phyloP scores from a whole-genome alignment of 2,888 invertebrate genomes.

The Drosophila sordidula region DNA sequence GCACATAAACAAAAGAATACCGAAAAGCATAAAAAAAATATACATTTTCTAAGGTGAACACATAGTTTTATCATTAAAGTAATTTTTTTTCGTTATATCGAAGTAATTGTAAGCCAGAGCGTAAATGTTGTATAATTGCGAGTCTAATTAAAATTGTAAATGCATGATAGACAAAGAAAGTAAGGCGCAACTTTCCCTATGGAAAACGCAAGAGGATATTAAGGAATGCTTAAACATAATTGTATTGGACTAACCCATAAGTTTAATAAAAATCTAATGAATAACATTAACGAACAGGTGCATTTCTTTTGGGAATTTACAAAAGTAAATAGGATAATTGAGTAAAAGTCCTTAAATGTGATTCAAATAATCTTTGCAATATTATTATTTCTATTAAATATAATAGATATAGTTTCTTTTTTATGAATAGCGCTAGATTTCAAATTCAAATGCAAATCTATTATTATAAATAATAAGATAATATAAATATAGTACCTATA shows the following conservation, averaged over 20 bases:
- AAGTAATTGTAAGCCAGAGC: slow-evolving; percentile 34
- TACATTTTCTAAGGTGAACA: slow-evolving; percentile 25
- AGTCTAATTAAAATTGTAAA: slow-evolving; percentile 44
- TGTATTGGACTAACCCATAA: slow-evolving; percentile 63
- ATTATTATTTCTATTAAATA: no score
- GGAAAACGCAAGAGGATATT: slow-evolving; percentile 36
- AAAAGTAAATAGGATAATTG: neutral
- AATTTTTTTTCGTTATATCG: slow-evolving; percentile 29
- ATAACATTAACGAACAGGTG: slow-evolving; percentile 28
- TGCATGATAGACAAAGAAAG: slow-evolving; percentile 27
- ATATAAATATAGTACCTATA: no score
- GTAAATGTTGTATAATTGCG: slow-evolving; percentile 36
- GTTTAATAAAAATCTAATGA: slow-evolving; percentile 68
- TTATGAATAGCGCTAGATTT: no score
- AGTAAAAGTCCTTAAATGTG: no score
- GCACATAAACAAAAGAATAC: slow-evolving; percentile 10
- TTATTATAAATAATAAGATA: no score
- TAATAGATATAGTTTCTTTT: no score
- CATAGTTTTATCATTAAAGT: slow-evolving; percentile 31
- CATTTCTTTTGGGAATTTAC: slow-evolving; percentile 1
- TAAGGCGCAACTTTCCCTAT: slow-evolving; percentile 6
- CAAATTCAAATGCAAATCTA: no score
- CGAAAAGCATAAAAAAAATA: neutral
- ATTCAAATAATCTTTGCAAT: no score
- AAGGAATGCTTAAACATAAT: slow-evolving; percentile 54